phyloP scores from a whole-genome alignment of 2,888 invertebrate species.

The Folsomia candida region DNA sequence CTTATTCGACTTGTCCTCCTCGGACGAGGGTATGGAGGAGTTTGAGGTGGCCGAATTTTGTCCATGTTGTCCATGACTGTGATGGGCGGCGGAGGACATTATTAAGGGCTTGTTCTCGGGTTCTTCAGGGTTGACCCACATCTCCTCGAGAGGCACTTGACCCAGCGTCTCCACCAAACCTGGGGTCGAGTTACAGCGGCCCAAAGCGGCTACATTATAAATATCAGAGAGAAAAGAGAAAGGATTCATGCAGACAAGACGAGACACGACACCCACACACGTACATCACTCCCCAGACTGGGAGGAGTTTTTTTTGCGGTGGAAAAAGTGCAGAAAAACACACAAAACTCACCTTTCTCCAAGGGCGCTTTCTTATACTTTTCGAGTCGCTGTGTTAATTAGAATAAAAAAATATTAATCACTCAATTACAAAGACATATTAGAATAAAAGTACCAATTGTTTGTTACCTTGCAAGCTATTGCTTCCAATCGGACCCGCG shows the following conservation, averaged over 20 bases:
- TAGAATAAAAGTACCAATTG: no score
- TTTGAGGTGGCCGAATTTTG: constrained; percentile 55
- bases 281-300: no score
- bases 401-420: no score
- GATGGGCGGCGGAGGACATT: neutral
- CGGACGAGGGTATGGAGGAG: constrained; percentile 54
- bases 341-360: constrained; percentile 71
- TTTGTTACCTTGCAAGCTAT: constrained; percentile 96
- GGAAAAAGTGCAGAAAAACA: neutral
- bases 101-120: constrained; percentile 45
- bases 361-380: constrained; percentile 93
- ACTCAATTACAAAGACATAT: no score
- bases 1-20: constrained; percentile 50
- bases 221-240: neutral
- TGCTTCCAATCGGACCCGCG: constrained; percentile 88
- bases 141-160: constrained; percentile 81
- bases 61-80: neutral
- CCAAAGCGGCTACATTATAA: constrained; percentile 76
- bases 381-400: no score
- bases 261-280: neutral
- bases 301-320: neutral
- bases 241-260: neutral
- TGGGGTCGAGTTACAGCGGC: constrained; percentile 92
- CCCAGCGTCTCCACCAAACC: constrained; percentile 91
- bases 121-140: constrained; percentile 68